These are phyloP conservation scores for Cheilosia soror DNA, from an alignment of 2,888 invertebrate species.

Conservation along the genomic window DNA sequence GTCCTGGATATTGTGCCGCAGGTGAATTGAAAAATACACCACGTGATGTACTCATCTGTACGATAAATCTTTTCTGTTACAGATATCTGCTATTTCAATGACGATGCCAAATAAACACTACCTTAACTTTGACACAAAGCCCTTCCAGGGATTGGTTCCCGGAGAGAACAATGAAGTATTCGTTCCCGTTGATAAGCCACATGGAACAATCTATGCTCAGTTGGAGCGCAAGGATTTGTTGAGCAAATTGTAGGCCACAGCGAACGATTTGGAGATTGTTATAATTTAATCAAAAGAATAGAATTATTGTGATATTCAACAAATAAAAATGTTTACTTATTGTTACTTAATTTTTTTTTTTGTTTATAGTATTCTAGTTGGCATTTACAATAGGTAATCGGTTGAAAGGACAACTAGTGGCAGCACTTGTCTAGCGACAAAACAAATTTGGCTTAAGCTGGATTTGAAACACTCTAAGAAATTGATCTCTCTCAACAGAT, in stretches of 20 bases:
- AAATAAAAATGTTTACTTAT: conserved; percentile 26
- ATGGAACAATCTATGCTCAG: conserved; percentile 90
- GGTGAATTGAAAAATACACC: conserved; percentile 83
- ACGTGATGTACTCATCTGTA: background rate
- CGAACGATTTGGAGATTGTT: background rate
- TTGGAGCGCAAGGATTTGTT: conserved; percentile 85
- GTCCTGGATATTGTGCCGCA: conserved; percentile 88
- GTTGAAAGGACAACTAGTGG: no score
- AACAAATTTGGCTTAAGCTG: no score
- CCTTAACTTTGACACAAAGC: conserved; percentile 89
- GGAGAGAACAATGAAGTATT: conserved; percentile 89
- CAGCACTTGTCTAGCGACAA: no score
- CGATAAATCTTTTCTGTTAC: conserved; percentile 76
- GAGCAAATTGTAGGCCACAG: conserved; percentile 79
- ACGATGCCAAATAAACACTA: conserved; percentile 93
- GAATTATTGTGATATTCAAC: conserved; percentile 19
- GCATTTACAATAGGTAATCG: no score
- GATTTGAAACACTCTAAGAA: no score
- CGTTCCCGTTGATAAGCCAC: conserved; percentile 91
- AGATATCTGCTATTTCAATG: conserved; percentile 90
- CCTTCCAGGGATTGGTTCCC: conserved; percentile 88
- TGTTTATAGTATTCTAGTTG: no score
- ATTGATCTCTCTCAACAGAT: no score
- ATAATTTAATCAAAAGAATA: background rate
- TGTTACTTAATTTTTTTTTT: background rate